Conservation (phyloP, 2,888 invertebrate genomes). For the Clunio marinus region DNA sequence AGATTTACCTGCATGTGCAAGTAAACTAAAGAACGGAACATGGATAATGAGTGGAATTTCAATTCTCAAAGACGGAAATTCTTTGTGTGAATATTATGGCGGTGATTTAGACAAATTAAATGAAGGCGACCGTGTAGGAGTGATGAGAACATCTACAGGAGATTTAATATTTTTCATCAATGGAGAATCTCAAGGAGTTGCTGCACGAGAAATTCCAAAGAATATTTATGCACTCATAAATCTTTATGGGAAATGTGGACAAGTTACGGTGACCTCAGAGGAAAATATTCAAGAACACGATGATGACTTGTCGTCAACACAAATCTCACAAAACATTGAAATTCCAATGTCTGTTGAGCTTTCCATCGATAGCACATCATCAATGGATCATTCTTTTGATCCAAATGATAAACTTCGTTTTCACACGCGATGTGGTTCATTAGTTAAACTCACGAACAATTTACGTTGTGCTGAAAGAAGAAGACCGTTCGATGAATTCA, state of each 20-base stretch:
- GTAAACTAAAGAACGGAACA: constrained; percentile 72
- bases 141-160: constrained; percentile 74
- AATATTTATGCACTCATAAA: constrained; percentile 74
- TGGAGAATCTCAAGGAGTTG: constrained; percentile 82
- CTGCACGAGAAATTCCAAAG: constrained; percentile 71
- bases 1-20: constrained; percentile 70
- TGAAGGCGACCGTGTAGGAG: constrained; percentile 79
- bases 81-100: constrained; percentile 78
- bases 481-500: constrained; percentile 87
- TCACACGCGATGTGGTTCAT: constrained; percentile 81
- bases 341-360: constrained; percentile 47
- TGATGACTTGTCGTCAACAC: constrained; percentile 32
- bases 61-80: constrained; percentile 78
- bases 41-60: constrained; percentile 91
- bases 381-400: constrained; percentile 41
- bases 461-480: constrained; percentile 82
- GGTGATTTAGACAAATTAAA: constrained; percentile 75
- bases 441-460: constrained; percentile 79
- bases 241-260: constrained; percentile 78
- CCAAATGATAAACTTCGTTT: constrained; percentile 68
- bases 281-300: constrained; percentile 43
- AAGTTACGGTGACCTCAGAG: constrained; percentile 57
- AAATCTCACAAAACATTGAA: constrained; percentile 48
- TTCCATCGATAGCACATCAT: constrained; percentile 13
- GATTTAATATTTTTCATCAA: constrained; percentile 86